Evolutionary conservation across 2,888 invertebrate genomes (phyloP), one percentile per base, ranked within the genome.

Genomic region (Thymelicus acteon): DNA sequence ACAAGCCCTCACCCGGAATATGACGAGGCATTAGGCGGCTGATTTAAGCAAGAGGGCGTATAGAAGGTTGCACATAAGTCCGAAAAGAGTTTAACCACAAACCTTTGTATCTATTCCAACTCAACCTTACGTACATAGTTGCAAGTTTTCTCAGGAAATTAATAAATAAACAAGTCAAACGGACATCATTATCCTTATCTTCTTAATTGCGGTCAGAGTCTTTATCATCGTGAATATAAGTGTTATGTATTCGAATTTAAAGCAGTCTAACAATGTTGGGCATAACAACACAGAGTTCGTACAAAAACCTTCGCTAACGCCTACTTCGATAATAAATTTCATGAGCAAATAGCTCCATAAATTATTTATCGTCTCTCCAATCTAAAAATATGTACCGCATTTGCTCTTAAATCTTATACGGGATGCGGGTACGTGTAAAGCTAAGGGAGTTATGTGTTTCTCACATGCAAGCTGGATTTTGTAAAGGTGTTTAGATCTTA

Each of bases 341-440:
- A 67, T 58, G 67, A 52, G 61, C 61, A 67, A 49, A 62, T 57
- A 57, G 54, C 61, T 47, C 44, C 54, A 62, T 68, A 68, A 68
- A 68, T 68, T 52, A 68, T 68, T 68, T 68, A 68, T 68, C 68
- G 57, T 40, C 24, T 49, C 52, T 44, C 61, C 57, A 57, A 68
- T 68, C 57, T 68, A 68, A 62, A 62, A 64, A 70, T 70, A 40
- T 60, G 52, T 70, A 40, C 58, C 63, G 58, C 39, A 64, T 70
- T 57, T 57, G 47, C 68, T 68, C 62, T 68, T 68, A 62, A 68
- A 68, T 68, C 68, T 62, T 48, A 47, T 62, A 54, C 44, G 54
- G 54, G 47, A 47, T 48, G 60, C 62, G 19, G 61, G 63, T 63
- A 58, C 68, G 57, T 54, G 57, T 4, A 47, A 58, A 58, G 57